Base-by-base conservation (phyloP, 37 sponge, comb jelly and placozoan genomes). In the Ianthella basta region DNA sequence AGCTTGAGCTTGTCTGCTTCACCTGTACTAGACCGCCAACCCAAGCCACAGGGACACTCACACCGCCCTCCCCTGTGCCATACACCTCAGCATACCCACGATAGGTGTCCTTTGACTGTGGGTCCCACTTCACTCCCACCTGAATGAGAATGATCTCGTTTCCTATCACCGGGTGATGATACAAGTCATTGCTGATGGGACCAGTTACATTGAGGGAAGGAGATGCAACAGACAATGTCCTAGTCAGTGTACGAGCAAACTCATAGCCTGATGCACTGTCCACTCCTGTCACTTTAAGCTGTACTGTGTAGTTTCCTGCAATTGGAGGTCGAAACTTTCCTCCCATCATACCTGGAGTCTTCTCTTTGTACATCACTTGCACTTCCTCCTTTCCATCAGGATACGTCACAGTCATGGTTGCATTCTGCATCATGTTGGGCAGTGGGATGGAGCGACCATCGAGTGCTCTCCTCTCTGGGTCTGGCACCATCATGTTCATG, bases 1-100 rank as follows among this genome's bases (percentile, higher is more conserved):
- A 44, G 35, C 34, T 35, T 69, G 70, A 69, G 6, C 34, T 69
- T 2, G 29, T 35, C 33, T 30, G 10, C 70, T 69, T 69, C 34
- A 69, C 70, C 33, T 69, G 35, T 2, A 69, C 35, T 2, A 69
- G 70, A n/a, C 70, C 70, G 27, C 70, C 70, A 69, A 69, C 70
- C 70, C 70, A 69, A 34, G 70, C 70, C 3, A 69, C 70, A 69
- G 70, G 35, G 29, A 69, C 70, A 4, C 70, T 69, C 27, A 34
- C 70, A 30, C 70, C 70, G 27, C 70, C 34, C 27, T 35, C 27
- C 34, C 70, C 70, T 34, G 70, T 69, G 4, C 35, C 70, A 30
- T 69, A 69, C 27, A 69, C 70, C 27, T 69, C 70, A 4, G 70
- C 70, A 69, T 69, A 69, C 34, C 70, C 70, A 30, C 33, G 27